Base-by-base conservation (phyloP, 1,140 invertebrate genomes). In the Ephestia elutella region DNA sequence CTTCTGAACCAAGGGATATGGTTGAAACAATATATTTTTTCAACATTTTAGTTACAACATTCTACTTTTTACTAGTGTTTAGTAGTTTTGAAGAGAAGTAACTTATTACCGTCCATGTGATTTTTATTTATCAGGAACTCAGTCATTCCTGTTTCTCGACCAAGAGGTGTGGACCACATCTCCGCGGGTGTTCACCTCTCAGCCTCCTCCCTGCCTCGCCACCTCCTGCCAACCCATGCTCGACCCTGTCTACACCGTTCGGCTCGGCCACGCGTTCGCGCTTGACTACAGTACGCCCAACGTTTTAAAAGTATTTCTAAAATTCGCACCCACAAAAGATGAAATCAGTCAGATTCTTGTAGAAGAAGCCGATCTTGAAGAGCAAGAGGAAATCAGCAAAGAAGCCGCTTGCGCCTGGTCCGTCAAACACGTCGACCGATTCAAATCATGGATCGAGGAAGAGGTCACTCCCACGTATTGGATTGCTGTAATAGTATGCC, bases 101-200 rank as follows among this genome's bases (percentile, higher is more conserved):
- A 49, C 19, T 21, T 13, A 2, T 10, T 19, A 4, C 4, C 0
- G 19, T 48, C 5, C 18, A 25, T 13, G 15, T 48, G 19, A 28
- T 20, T 56, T 48, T 38, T 21, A 44, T 11, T 32, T 8, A 48
- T 48, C 38, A 48, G 38, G 20, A 56, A 25, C 19, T 10, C 11
- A 25, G n/a, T 59, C 58, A 54, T 35, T 59, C 54, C 49, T 59
- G 13, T 59, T 59, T 49, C 13, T 59, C 8, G 58, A 59, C 10
- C 54, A 54, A 15, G 58, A 59, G 13, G 5, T 59, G 9, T 59
- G 51, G 51, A 30, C 1, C 8, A n/a, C 25, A 3, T 15, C 13
- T 13, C 19, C 15, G 4, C 15, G n/a, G 0, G 51, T 59, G n/a
- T 10, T 19, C 2, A n/a, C n/a, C 15, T 18, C 35, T 9, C 28